A percentile compares a stretch with the other conserved stretches of the same genome.
phyloP scores from a whole-genome alignment of 2,113 vertebrate genomes.

The Pedionomus torquatus region DNA sequence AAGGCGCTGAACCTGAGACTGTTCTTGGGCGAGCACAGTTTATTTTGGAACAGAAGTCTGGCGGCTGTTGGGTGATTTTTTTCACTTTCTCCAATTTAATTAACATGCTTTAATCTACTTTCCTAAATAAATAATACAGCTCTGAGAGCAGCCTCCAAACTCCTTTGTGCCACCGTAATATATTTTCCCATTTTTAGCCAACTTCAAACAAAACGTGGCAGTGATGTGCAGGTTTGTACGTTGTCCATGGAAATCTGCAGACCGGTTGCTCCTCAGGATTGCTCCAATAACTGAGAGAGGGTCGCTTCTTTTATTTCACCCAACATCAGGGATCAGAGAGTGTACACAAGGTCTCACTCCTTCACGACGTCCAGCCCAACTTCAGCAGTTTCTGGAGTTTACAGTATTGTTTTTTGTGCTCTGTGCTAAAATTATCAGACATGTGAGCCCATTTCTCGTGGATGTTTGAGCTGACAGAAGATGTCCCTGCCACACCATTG shows the following conservation, averaged over 20 bases:
- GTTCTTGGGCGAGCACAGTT: neutral
- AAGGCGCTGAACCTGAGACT: neutral
- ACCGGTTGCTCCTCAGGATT: neutral
- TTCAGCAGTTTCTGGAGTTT: neutral
- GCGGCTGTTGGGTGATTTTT: rapidly evolving
- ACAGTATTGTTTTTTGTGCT: neutral
- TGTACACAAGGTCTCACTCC: neutral
- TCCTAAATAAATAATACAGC: neutral
- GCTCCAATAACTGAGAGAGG: neutral
- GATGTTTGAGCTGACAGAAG: neutral
- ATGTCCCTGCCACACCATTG: neutral
- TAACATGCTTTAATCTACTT: neutral
- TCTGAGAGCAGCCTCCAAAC: neutral
- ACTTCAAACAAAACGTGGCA: neutral
- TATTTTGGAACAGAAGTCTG: neutral
- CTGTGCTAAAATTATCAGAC: too few relatives aligned
- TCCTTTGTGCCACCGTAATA: neutral
- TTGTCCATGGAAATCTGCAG: neutral
- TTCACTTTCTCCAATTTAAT: neutral
- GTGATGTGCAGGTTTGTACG: neutral
- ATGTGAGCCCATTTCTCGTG: rapidly evolving
- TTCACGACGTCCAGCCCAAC: neutral
- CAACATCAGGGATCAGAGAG: too few relatives aligned
- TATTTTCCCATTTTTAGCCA: neutral
- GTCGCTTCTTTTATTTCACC: neutral